Conservation (phyloP, 2,888 invertebrate genomes). For the Dinocampus coccinellae region DNA sequence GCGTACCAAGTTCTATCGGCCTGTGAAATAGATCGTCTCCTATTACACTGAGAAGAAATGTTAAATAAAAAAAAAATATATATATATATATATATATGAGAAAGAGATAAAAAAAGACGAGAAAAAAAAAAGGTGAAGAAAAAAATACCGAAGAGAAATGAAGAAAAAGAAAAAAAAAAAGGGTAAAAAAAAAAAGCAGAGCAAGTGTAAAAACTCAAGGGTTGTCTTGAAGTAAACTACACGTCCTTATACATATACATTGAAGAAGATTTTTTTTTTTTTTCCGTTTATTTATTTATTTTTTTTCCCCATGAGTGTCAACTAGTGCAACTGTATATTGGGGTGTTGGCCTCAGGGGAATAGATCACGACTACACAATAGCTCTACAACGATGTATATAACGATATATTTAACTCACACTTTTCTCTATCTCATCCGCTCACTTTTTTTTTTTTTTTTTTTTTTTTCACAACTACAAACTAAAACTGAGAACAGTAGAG, state of each 20-base stretch:
- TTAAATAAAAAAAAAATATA: conserved; percentile 2
- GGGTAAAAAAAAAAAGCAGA: neutral
- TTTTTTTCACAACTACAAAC: neutral
- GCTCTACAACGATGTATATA: conserved; percentile 27
- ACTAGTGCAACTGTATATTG: conserved; percentile 32
- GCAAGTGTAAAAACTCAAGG: neutral
- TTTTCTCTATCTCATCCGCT: no score
- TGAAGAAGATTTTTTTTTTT: no score
- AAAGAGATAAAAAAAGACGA: neutral
- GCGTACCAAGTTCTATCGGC: neutral
- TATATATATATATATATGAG: neutral
- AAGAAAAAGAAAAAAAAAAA: neutral
- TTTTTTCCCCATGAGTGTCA: conserved; percentile 38
- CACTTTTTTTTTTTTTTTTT: no score
- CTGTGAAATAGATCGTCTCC: conserved; percentile 17
- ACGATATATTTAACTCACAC: conserved; percentile 13
- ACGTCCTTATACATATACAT: conserved; percentile 21
- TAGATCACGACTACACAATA: conserved; percentile 34
- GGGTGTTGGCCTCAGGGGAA: conserved; percentile 23
- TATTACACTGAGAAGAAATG: conserved; percentile 12
- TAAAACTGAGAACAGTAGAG: neutral
- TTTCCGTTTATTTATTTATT: no score
- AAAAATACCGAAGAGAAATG: conserved; percentile 5
- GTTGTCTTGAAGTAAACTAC: neutral
- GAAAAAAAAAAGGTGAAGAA: neutral